These are phyloP conservation scores for Drosophila bipectinata DNA, from an alignment of 1,140 invertebrate genomes.

Conservation along the genomic window DNA sequence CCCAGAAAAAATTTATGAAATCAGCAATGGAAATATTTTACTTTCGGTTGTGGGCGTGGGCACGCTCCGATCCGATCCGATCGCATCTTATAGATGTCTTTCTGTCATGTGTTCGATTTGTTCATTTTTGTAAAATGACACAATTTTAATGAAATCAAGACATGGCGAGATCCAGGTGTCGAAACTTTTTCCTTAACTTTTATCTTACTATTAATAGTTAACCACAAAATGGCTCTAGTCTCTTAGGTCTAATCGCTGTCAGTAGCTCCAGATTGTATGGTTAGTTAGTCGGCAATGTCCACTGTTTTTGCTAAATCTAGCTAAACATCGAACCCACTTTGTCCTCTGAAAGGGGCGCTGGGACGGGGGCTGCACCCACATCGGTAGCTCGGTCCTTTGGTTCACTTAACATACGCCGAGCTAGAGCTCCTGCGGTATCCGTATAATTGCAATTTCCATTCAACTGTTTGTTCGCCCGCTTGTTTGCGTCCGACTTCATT, in stretches of 20 bases:
- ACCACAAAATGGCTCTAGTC: background rate
- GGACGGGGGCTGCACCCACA: constrained; percentile 33
- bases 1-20: constrained; percentile 59
- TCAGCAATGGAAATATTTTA: constrained; percentile 55
- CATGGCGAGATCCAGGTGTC: constrained; percentile 7
- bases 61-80: constrained; percentile 47
- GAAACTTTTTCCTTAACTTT: constrained; percentile 26
- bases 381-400: background rate
- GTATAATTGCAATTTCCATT: constrained; percentile 79
- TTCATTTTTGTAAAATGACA: constrained; percentile 68
- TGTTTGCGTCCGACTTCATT: constrained; percentile 52
- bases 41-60: constrained; percentile 60
- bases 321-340: constrained; percentile 29
- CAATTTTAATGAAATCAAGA: constrained; percentile 62
- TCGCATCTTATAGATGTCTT: constrained; percentile 6
- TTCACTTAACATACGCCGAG: constrained; percentile 18
- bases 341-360: background rate
- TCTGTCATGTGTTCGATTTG: constrained; percentile 21
- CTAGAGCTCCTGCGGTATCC: constrained; percentile 33
- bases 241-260: constrained; percentile 45
- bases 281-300: constrained; percentile 40
- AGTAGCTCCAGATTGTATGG: constrained; percentile 47
- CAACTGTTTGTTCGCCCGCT: constrained; percentile 72
- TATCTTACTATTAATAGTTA: background rate
- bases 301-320: constrained; percentile 30